phyloP scores from a whole-genome alignment of 2,888 invertebrate genomes.

The Troides oblongomaculatus region DNA sequence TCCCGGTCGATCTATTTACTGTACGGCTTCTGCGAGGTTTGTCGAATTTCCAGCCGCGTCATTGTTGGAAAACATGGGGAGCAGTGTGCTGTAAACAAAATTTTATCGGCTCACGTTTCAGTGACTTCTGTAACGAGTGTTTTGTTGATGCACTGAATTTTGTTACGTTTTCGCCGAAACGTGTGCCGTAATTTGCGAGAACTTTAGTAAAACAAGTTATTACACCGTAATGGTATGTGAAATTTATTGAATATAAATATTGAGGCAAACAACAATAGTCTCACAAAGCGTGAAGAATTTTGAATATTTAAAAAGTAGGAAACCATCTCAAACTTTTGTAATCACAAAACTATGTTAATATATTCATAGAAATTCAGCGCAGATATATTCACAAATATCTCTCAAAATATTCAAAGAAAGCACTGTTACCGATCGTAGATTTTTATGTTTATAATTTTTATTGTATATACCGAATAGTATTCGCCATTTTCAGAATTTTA shows the following conservation, averaged over 20 bases:
- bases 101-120: conserved; percentile 16
- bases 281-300: too few species aligned
- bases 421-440: neutral
- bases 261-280: too few species aligned
- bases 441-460: neutral
- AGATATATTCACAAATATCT: neutral
- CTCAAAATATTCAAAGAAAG: conserved; percentile 1
- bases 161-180: too few species aligned
- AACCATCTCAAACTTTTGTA: too few species aligned
- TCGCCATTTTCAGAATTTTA: neutral
- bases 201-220: neutral
- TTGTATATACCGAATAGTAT: neutral
- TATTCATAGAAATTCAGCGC: neutral
- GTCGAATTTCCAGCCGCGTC: conserved; percentile 9
- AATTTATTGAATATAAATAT: too few species aligned
- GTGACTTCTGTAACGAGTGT: conserved; percentile 4
- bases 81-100: neutral
- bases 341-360: neutral
- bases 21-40: conserved; percentile 54
- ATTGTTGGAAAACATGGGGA: conserved; percentile 12
- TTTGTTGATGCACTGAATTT: conserved; percentile 6
- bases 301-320: too few species aligned
- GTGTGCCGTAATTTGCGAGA: neutral
- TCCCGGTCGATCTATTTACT: conserved; percentile 51
- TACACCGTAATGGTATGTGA: too few species aligned